Percentiles rank a stretch among this genome's conserved stretches.
phyloP scores from a whole-genome alignment of 2,113 vertebrate species.

The Erythrocebus patas region DNA sequence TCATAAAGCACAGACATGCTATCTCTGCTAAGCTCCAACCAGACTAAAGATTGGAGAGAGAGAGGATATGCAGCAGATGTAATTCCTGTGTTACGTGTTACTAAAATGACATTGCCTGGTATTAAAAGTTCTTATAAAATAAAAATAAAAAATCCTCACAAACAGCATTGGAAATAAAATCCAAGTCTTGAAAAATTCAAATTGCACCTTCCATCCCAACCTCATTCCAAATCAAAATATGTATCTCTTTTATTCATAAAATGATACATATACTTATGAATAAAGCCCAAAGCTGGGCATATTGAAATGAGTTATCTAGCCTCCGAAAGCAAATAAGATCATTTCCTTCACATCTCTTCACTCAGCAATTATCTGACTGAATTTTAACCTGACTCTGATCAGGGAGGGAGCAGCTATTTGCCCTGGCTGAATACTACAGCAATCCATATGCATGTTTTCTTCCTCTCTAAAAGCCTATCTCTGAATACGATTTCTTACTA shows the following conservation, averaged over 20 bases:
- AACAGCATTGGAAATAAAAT: slow-evolving; percentile 48
- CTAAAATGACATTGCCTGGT: slow-evolving; percentile 8
- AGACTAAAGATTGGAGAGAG: not conserved
- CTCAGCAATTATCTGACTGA: slow-evolving; percentile 42
- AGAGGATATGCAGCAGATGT: not conserved
- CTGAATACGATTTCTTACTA: slow-evolving; percentile 58
- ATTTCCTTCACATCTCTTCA: slow-evolving; percentile 60
- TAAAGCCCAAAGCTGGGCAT: slow-evolving; percentile 42
- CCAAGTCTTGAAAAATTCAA: slow-evolving; percentile 15
- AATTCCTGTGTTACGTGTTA: not conserved
- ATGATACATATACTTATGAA: slow-evolving; percentile 26
- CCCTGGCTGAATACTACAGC: not conserved
- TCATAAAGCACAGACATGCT: not conserved
- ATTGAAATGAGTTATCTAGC: slow-evolving; percentile 53
- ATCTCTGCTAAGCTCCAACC: not conserved
- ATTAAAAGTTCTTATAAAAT: slow-evolving; percentile 29
- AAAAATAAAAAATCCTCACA: not conserved
- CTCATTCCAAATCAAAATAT: slow-evolving; percentile 62
- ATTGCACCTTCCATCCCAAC: not conserved
- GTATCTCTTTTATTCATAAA: slow-evolving; percentile 58
- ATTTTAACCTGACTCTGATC: slow-evolving; percentile 30
- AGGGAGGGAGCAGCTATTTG: not conserved
- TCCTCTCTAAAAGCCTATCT: slow-evolving; percentile 37
- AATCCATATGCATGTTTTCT: slow-evolving; percentile 22
- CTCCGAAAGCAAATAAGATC: slow-evolving; percentile 54